Percentiles rank a stretch among this genome's conserved stretches.
Conservation (phyloP, 2,113 vertebrate species). For the Craseonycteris thonglongyai region DNA sequence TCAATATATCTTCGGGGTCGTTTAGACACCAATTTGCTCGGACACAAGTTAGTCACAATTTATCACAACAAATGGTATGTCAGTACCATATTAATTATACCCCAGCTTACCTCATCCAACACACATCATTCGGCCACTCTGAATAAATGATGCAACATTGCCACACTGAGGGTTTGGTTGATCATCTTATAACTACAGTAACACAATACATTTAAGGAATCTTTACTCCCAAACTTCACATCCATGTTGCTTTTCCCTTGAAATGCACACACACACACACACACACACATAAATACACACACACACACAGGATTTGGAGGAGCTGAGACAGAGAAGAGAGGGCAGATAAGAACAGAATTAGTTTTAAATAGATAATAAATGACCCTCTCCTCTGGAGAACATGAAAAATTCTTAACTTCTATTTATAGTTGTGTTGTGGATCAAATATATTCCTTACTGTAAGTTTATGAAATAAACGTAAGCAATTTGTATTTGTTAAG, state of each 20-base stretch:
- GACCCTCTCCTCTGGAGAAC: background rate
- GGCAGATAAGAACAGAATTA: background rate
- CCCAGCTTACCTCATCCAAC: background rate
- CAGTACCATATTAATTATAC: background rate
- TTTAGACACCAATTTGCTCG: constrained; percentile 2
- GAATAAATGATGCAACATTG: background rate
- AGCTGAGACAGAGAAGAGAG: background rate
- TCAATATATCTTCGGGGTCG: background rate
- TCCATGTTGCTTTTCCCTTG: background rate
- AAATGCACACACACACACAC: background rate
- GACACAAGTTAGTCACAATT: constrained; percentile 20
- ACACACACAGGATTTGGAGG: background rate
- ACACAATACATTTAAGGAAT: background rate
- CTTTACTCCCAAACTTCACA: background rate
- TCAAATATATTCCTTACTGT: constrained; percentile 57
- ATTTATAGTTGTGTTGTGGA: background rate
- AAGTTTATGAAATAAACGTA: constrained; percentile 50
- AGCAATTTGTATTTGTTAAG: constrained; percentile 51
- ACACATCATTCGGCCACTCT: background rate
- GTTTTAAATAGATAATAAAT: background rate
- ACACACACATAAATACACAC: background rate
- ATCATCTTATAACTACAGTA: background rate
- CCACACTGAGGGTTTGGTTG: background rate
- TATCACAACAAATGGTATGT: constrained; percentile 25
- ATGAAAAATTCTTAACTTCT: background rate